phyloP scores from a whole-genome alignment of 2,113 vertebrate species.

The Caloenas nicobarica region DNA sequence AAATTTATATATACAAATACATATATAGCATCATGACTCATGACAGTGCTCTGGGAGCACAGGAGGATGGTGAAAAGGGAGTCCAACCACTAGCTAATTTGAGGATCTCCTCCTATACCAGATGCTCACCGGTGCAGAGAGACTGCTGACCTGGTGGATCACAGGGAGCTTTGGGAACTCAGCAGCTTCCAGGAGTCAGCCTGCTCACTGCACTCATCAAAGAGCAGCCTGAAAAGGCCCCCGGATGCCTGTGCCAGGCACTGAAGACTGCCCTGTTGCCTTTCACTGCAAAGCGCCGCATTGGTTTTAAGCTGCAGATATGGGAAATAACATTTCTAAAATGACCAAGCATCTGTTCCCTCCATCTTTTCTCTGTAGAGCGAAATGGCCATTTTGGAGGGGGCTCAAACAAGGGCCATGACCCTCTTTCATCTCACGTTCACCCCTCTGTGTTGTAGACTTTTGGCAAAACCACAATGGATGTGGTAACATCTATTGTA shows the following conservation, averaged over 20 bases:
- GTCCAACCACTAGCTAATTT: neutral
- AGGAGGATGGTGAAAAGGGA: neutral
- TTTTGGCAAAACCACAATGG: neutral
- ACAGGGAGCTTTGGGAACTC: neutral
- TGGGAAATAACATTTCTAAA: neutral
- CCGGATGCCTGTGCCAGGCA: neutral
- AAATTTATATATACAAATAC: neutral
- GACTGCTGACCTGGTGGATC: rapidly evolving
- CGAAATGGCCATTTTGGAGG: neutral
- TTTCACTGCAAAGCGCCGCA: neutral
- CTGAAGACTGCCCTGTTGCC: neutral
- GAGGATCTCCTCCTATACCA: neutral
- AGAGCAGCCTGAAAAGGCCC: neutral
- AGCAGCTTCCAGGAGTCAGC: neutral
- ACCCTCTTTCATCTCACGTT: neutral
- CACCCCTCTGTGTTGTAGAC: neutral
- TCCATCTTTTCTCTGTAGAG: neutral
- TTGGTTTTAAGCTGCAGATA: neutral
- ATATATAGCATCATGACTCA: slow-evolving; percentile 1
- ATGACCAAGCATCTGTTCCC: neutral
- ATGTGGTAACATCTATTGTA: neutral
- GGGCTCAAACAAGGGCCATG: neutral
- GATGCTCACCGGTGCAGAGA: neutral
- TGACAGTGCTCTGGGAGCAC: neutral
- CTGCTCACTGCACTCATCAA: neutral